phyloP scores from a whole-genome alignment of 2,797 vertebrate genomes.

The Aphelocoma californica region DNA sequence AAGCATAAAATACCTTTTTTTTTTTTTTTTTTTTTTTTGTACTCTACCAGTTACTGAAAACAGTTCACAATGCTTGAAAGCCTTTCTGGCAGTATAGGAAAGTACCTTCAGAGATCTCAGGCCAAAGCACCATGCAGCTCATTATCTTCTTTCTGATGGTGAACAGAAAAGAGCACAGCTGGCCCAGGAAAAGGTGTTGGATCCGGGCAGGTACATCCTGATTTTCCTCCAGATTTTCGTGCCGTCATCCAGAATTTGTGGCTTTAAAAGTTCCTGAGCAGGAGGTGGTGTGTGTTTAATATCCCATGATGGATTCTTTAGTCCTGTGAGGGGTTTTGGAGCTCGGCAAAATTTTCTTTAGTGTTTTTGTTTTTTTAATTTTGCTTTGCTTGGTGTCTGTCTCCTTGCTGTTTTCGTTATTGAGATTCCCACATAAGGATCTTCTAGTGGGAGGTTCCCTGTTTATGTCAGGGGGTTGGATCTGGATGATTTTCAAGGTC shows the following conservation, averaged over 20 bases:
- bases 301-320: not conserved
- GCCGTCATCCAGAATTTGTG: not conserved
- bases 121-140: not conserved
- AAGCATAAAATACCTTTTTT: not conserved
- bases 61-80: constrained; percentile 20
- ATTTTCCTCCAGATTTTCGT: not conserved
- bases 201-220: not conserved
- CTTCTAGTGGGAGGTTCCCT: not conserved
- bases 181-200: not conserved
- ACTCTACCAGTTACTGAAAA: not conserved
- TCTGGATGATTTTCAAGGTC: not conserved
- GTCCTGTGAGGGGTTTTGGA: not conserved
- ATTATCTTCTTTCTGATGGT: not conserved
- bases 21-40: not conserved
- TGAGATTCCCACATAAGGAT: not conserved
- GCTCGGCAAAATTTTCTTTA: not conserved
- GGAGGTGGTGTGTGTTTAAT: not conserved
- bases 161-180: not conserved
- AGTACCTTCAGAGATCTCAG: not conserved
- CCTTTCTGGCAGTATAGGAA: not conserved
- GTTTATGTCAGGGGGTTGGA: not conserved
- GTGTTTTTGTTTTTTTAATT: not conserved
- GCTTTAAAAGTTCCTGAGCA: not conserved
- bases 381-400: not conserved
- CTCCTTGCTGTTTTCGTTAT: not conserved